Evolutionary conservation across 2,113 vertebrate species (phyloP), one percentile per base, ranked within the genome.

Genomic region (Semnornis frantzii): DNA sequence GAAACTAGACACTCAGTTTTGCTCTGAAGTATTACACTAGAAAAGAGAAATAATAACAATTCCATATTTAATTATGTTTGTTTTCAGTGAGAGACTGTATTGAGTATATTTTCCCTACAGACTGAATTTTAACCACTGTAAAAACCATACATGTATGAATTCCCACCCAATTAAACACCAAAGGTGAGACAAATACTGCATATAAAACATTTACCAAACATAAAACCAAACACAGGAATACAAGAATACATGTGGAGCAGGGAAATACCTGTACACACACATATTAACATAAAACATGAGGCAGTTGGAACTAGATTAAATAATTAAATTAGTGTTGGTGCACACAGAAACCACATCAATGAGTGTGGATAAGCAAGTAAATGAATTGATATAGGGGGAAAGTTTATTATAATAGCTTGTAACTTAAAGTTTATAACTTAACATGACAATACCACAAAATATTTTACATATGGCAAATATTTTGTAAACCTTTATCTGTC

Each of bases 211-310:
- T 92, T 93, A 90, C 54, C 54, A 96, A 95, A 85, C 6, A 70
- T 46, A 94, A 96, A 95, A 90, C 46, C 82, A 96, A 96, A 93
- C 34, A 84, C 58, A 87, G 77, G 64, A 88, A 60, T 90, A 42
- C 50, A 80, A 42, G 3, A 89, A 39, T 55, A 57, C 27, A 83
- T 68, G 71, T 50, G 8, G 20, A 82, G 24, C 25, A 31, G 42
- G 37, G 28, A 83, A 85, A 72, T 66, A 92, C 11, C 79, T 25
- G 30, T 24, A 33, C 6, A 58, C 6, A 20, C 18, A 72, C 12
- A 31, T 58, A 62, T 60, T 50, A 68, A 31, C 34, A 17, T 55
- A 74, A 78, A 94, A 66, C 18, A 63, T 0, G 1, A 90, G 39
- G 58, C 46, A 46, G 24, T 34, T 90, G 37, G 27, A 90, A 86